Base-by-base conservation (phyloP, 2,113 vertebrate species). In the Oryzias javanicus region DNA sequence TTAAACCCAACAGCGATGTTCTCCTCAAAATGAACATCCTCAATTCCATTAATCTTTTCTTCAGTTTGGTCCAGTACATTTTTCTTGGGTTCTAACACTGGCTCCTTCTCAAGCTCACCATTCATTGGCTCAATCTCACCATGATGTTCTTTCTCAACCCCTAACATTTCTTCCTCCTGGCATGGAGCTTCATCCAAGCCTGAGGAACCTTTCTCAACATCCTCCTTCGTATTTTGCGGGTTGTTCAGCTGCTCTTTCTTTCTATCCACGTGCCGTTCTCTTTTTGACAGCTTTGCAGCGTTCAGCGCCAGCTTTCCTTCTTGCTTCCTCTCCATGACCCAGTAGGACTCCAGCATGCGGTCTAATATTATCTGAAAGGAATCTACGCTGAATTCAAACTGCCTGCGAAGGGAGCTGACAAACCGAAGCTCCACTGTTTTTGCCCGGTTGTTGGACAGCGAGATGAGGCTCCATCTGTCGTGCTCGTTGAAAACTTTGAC, bases 341-440 rank as follows among this genome's bases (percentile, higher is more conserved):
- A 89, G 74, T 97, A 98, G 18, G 92, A 86, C 2, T 90, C 88
- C 15, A 99, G 83, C 62, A 98, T 91, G 15, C 93, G 88, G 73
- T 96, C 94, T 70, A 99, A 89, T 55, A 95, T 82, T 53, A 99
- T 97, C 65, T 99, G 97, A 86, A 99, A 99, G 46, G 97, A 99
- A 81, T 99, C 97, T 19, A 99, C 96, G 0, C 97, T 99, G 69
- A 99, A 99, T 86, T 99, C 95, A 76, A 99, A 99, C 85, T 99
- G 96, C 17, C 96, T 87, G 5, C 93, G 86, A 4, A 98, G 89
- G 0, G 94, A 94, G 76, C 90, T 92, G 29, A 99, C 95, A 1
- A 99, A 99, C 72, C 97, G 93, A n/a, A 99, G 86, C 45, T 95
- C 96, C 42, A 99, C 90, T 0, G 97, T 98, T 74, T 98, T 98